Conservation (phyloP, 2,797 vertebrate species). For the Labeo calbasu region DNA sequence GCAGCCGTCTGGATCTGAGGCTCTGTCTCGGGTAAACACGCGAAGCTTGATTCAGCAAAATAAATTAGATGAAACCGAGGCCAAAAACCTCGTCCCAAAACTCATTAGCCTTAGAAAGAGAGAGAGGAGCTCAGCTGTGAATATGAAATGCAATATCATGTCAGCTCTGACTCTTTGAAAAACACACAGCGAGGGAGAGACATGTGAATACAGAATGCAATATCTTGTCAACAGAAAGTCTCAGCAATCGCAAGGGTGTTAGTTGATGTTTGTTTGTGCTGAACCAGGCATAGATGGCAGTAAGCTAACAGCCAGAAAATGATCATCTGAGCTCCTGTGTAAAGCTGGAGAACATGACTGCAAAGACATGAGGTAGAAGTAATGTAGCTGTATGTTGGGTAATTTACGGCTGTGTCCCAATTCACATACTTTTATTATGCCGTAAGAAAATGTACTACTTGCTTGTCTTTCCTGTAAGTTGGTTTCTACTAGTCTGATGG, state of each 20-base stretch:
- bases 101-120: conserved; percentile 39
- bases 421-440: background rate
- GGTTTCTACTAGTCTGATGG: background rate
- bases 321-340: background rate
- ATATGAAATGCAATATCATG: conserved; percentile 38
- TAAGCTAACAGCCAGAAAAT: background rate
- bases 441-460: no score
- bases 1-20: conserved; percentile 5
- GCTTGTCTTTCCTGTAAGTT: background rate
- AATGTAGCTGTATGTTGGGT: background rate
- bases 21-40: conserved; percentile 10
- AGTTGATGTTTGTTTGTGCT: conserved; percentile 6
- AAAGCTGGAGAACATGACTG: background rate
- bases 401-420: background rate
- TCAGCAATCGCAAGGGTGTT: background rate
- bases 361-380: background rate
- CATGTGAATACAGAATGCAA: background rate
- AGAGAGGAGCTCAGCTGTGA: conserved; percentile 42
- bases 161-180: conserved; percentile 15
- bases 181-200: background rate
- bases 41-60: conserved; percentile 44
- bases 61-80: conserved; percentile 31
- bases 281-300: background rate
- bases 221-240: background rate
- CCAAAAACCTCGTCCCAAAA: conserved; percentile 25